Conservation (phyloP, 2,888 invertebrate genomes). For the Watsonalla cultraria region DNA sequence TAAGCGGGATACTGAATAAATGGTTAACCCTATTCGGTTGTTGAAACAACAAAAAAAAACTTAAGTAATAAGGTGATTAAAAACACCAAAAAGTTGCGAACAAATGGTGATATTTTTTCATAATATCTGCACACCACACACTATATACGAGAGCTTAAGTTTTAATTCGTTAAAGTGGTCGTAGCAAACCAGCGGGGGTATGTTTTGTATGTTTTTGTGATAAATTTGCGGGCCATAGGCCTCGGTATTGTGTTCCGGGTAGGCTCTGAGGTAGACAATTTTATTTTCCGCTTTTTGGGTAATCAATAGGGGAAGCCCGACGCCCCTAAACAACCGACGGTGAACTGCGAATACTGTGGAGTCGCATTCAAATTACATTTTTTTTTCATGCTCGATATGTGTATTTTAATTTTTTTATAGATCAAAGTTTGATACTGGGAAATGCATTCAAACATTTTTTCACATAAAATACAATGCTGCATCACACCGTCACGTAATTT, state of each 20-base stretch:
- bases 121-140: neutral
- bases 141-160: constrained; percentile 23
- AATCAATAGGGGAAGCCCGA: constrained; percentile 75
- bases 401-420: too few relatives aligned
- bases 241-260: constrained; percentile 55
- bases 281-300: constrained; percentile 78
- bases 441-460: too few relatives aligned
- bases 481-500: too few relatives aligned
- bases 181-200: constrained; percentile 18
- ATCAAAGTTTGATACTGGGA: too few relatives aligned
- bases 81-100: too few relatives aligned
- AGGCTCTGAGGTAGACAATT: constrained; percentile 58
- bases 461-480: too few relatives aligned
- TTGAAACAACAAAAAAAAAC: too few relatives aligned
- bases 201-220: constrained; percentile 35
- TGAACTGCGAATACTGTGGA: constrained; percentile 29
- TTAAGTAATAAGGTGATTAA: too few relatives aligned
- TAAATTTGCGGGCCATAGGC: constrained; percentile 38
- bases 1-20: too few relatives aligned
- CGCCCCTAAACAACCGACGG: constrained; percentile 57
- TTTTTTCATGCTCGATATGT: neutral
- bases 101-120: neutral
- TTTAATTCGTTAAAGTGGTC: constrained; percentile 62
- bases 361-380: constrained; percentile 18
- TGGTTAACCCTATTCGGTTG: too few relatives aligned